Evolutionary conservation across 2,113 vertebrate species (phyloP), one percentile per base, ranked within the genome.

Genomic region (Mustela lutreola): DNA sequence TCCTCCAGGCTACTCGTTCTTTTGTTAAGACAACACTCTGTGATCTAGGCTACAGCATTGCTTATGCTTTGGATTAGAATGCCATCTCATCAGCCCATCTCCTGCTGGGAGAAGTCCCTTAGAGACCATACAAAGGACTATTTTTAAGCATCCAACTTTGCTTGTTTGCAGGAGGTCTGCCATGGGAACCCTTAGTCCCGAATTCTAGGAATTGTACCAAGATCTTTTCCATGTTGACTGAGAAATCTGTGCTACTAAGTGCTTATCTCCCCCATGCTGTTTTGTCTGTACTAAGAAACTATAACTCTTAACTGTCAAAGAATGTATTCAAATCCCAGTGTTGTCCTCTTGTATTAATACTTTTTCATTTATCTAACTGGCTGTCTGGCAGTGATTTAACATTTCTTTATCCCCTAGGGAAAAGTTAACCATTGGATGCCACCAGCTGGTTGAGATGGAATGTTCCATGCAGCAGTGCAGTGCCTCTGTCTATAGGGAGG

Each of bases 401-500:
- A 0, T 89, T 91, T 92, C 90, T 93, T 98, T 53, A 42, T 97
- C 71, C 60, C 80, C 31, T n/a, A 99, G 99, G 98, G 99, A 99
- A 95, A 99, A 99, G 98, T 97, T 99, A 89, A 95, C 97, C 8
- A 93, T 99, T 0, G 99, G 99, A 22, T 99, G 99, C 50, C 97
- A 84, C 91, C 99, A 99, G 79, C 97, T 99, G 96, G 98, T 98
- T 39, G 98, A 99, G 89, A 98, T 99, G 89, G 99, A 99, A 5
- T 94, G 89, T 10, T 98, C 97, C 15, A 98, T 99, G 97, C 99
- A 99, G 96, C 98, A 98, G 71, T 99, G 99, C 83, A 98, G 97
- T 1, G 98, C 97, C 0, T 95, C 98, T 0, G 97, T 95, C 15
- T 97, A 97, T 6, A 78, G 88, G 3, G 98, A 98, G 80, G 96